phyloP scores from a whole-genome alignment of 2,113 vertebrate species.

The Desmodus rotundus region DNA sequence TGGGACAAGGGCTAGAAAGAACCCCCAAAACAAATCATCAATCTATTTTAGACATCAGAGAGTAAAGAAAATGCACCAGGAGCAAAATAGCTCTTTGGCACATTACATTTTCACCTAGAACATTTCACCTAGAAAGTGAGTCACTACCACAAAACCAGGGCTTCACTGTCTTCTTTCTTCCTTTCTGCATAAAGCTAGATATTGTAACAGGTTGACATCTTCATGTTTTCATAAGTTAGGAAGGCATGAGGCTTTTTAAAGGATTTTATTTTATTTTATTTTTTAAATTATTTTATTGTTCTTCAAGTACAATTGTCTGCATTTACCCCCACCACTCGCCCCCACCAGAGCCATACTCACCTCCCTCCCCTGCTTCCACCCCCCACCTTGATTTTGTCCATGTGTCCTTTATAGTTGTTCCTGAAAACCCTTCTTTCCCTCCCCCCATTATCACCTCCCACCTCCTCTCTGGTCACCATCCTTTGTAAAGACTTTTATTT shows the following conservation, averaged over 20 bases:
- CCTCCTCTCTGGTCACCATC: too few relatives aligned
- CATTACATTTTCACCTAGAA: slow-evolving; percentile 43
- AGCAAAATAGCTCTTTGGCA: neutral
- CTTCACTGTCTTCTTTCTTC: neutral
- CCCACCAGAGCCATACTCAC: too few relatives aligned
- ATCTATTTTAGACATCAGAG: neutral
- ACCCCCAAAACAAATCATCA: neutral
- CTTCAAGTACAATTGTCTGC: too few relatives aligned
- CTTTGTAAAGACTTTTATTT: slow-evolving; percentile 7
- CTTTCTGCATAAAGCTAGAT: neutral
- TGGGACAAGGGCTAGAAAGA: neutral
- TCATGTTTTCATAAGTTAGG: slow-evolving; percentile 29
- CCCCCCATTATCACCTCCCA: too few relatives aligned
- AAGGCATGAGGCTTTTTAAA: slow-evolving; percentile 36
- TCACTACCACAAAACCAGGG: neutral
- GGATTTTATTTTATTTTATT: slow-evolving; percentile 12
- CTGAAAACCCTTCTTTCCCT: too few relatives aligned
- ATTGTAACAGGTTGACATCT: neutral
- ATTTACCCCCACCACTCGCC: too few relatives aligned
- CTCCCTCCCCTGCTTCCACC: too few relatives aligned
- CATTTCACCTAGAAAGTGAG: neutral
- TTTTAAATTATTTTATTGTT: too few relatives aligned
- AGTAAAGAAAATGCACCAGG: slow-evolving; percentile 22
- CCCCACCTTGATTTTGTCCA: too few relatives aligned
- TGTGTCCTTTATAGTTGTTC: too few relatives aligned